These are phyloP conservation scores for Elymnias hypermnestra DNA, from an alignment of 1,140 invertebrate genomes.

Conservation along the genomic window DNA sequence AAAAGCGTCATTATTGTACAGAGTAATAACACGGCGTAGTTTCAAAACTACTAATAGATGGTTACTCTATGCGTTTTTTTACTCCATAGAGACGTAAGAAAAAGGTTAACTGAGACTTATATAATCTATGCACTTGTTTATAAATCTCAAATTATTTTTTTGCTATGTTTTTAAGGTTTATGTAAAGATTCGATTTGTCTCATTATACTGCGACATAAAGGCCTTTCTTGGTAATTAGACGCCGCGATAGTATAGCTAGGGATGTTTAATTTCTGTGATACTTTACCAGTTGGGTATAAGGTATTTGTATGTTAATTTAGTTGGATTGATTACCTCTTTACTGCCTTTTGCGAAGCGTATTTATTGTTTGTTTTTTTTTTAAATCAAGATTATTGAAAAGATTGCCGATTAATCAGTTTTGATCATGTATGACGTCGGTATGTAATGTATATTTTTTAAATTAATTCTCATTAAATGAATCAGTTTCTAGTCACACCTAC, in stretches of 20 bases:
- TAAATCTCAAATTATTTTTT: no score
- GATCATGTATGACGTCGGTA: neutral
- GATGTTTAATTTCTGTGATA: constrained; percentile 74
- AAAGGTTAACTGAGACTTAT: no score
- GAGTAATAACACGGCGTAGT: no score
- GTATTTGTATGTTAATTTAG: constrained; percentile 51
- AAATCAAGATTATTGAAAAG: neutral
- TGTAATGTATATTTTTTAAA: neutral
- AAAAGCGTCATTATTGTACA: no score
- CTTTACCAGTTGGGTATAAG: constrained; percentile 70
- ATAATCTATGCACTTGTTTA: no score
- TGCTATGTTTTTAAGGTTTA: no score
- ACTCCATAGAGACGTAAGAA: no score
- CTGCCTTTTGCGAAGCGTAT: constrained; percentile 21
- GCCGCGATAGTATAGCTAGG: constrained; percentile 66
- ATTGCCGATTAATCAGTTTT: constrained; percentile 1
- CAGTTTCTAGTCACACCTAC: constrained; percentile 1
- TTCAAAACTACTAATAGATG: no score
- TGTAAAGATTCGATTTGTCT: no score
- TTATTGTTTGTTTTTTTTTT: constrained; percentile 14
- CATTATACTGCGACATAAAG: no score
- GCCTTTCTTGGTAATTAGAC: constrained; percentile 41
- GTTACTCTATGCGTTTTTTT: no score
- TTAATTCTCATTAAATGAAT: neutral
- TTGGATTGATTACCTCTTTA: constrained; percentile 28